Base-by-base conservation (phyloP, 2,797 vertebrate genomes). In the Enteromius radiatus region DNA sequence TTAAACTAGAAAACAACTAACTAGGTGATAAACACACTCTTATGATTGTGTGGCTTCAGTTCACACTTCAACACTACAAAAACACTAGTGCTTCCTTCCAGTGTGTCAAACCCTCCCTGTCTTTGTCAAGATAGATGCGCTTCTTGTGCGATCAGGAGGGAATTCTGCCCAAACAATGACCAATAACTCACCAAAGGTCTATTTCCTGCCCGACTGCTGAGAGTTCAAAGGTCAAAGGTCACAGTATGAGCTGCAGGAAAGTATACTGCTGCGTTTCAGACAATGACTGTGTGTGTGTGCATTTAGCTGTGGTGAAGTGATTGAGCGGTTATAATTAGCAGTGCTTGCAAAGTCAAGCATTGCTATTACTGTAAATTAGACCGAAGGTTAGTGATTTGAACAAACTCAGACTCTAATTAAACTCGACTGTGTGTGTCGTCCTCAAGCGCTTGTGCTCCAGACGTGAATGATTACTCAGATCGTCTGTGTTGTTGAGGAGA, bases 211-310 rank as follows among this genome's bases (percentile, higher is more conserved):
- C 31, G 17, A 41, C 33, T 4, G 47, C 47, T 7, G n/a, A 21
- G 65, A 59, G 78, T 9, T 80, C 26, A 80, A 21, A 70, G 52
- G 67, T 70, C 26, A 80, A 14, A 70, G 65, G 65, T 70, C 9
- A 70, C 17, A 69, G 65, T 59, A 31, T n/a, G 49, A 59, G 61
- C 33, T 19, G 26, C 43, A 33, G 43, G 43, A 33, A 49, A 78
- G 41, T 12, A 4, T 17, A 38, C 43, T 15, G 78, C 2, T 17
- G 47, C 7, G 65, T 45, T 31, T 59, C 41, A 61, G 33, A 70
- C 36, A 12, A 73, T 43, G 28, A 31, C 47, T 19, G 31, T 73
- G 28, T 41, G 38, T 75, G 71, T 76, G 33, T 41, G 38, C 10
- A 21, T 15, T 23, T 43, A 28, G 33, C 15, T 15, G 8, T 28